These are phyloP conservation scores for Polydrusus pterygomalis DNA, from an alignment of 2,888 invertebrate genomes.

Conservation along the genomic window DNA sequence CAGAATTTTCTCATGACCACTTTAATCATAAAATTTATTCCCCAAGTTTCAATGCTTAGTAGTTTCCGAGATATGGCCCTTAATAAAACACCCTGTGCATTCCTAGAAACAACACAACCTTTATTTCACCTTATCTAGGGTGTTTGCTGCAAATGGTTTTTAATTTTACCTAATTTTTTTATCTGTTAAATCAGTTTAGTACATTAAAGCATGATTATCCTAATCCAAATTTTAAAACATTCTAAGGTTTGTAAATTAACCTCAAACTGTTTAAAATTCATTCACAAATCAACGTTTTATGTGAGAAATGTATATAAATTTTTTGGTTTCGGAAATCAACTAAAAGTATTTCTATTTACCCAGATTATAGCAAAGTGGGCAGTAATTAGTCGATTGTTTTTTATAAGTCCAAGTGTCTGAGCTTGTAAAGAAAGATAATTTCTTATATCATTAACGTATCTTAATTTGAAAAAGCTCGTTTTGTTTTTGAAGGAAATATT, in stretches of 20 bases:
- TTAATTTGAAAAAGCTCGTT: constrained; percentile 20
- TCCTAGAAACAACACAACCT: no score
- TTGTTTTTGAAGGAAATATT: constrained; percentile 19
- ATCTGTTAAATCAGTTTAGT: no score
- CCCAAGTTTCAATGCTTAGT: no score
- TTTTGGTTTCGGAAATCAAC: background rate
- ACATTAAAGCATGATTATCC: no score
- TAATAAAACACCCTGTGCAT: no score
- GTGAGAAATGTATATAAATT: background rate
- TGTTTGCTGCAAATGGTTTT: no score
- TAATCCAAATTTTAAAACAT: background rate
- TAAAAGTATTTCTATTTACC: background rate
- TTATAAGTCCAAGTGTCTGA: background rate
- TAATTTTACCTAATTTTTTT: no score
- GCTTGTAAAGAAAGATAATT: background rate
- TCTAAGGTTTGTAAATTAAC: no score
- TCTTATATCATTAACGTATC: constrained; percentile 19
- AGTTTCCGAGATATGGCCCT: no score
- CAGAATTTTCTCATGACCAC: no score
- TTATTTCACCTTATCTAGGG: no score
- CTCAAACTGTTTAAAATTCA: background rate
- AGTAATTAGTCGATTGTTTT: background rate
- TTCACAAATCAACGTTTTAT: background rate
- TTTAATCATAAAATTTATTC: no score
- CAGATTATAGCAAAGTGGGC: background rate